Evolutionary conservation across 2,797 vertebrate species (phyloP).

Genomic region (Aselliscus stoliczkanus): DNA sequence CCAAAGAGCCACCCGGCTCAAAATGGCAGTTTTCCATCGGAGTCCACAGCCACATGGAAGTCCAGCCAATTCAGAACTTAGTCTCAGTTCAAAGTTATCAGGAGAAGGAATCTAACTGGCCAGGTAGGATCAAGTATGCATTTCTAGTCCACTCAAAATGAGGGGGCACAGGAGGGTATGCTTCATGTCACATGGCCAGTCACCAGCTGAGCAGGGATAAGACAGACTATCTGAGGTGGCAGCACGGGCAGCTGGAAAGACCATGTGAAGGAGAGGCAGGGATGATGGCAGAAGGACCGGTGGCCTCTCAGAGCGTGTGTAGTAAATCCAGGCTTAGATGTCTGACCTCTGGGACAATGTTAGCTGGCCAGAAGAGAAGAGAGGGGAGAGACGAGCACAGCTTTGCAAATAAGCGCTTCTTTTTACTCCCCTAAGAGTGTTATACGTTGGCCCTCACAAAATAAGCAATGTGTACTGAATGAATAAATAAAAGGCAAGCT

Average conservation of each 20-base stretch:
- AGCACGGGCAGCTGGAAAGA: background rate
- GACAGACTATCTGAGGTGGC: too few species aligned
- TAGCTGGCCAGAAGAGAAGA: background rate
- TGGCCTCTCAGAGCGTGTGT: too few species aligned
- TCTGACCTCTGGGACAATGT: background rate
- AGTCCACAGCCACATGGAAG: background rate
- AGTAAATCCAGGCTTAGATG: background rate
- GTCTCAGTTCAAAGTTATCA: background rate
- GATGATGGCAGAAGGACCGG: fast-evolving
- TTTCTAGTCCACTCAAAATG: background rate
- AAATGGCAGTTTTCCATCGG: background rate
- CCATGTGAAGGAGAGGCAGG: background rate
- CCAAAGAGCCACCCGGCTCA: background rate
- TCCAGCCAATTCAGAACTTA: background rate
- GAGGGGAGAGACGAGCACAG: background rate
- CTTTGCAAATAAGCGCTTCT: background rate
- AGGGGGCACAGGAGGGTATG: fast-evolving
- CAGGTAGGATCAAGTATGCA: background rate
- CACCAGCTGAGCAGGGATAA: background rate
- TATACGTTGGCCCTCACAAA: background rate
- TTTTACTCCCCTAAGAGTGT: background rate
- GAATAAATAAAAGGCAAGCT: background rate
- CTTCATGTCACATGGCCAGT: background rate
- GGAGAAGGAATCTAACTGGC: background rate
- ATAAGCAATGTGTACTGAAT: background rate